Conservation (phyloP, 2,888 invertebrate species). For the Pherbina coryleti region DNA sequence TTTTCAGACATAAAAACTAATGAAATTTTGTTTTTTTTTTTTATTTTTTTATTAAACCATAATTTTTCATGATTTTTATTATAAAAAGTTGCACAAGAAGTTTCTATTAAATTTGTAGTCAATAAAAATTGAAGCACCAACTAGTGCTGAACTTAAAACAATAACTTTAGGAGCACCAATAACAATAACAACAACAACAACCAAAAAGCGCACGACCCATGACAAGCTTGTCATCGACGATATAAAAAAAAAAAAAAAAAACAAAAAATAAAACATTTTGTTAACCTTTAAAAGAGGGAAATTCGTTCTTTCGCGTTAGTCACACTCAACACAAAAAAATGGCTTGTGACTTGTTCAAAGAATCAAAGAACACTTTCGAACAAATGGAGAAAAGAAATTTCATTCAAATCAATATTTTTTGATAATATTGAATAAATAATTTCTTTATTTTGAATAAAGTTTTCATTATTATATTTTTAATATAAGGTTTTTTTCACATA, state of each 20-base stretch:
- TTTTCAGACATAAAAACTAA: not conserved
- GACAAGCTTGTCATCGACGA: no score
- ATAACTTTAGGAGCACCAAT: not conserved
- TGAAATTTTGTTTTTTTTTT: not conserved
- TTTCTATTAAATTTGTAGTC: no score
- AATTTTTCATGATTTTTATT: not conserved
- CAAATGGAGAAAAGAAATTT: not conserved
- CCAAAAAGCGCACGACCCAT: not conserved
- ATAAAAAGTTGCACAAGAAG: not conserved
- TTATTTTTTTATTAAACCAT: not conserved
- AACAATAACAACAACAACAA: not conserved
- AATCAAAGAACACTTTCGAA: not conserved
- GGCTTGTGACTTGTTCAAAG: not conserved
- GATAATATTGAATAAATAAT: conserved; percentile 25
- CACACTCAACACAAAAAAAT: conserved; percentile 11
- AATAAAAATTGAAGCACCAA: no score
- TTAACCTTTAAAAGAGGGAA: not conserved
- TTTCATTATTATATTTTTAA: conserved; percentile 42
- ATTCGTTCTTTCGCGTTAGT: no score
- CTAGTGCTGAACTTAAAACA: not conserved
- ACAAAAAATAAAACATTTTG: not conserved
- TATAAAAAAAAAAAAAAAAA: no score
- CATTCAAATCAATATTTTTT: not conserved
- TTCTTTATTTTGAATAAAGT: conserved; percentile 41
- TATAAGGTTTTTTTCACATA: conserved; percentile 16